phyloP scores from a whole-genome alignment of 2,113 vertebrate genomes.

The Hiodon tergisus region DNA sequence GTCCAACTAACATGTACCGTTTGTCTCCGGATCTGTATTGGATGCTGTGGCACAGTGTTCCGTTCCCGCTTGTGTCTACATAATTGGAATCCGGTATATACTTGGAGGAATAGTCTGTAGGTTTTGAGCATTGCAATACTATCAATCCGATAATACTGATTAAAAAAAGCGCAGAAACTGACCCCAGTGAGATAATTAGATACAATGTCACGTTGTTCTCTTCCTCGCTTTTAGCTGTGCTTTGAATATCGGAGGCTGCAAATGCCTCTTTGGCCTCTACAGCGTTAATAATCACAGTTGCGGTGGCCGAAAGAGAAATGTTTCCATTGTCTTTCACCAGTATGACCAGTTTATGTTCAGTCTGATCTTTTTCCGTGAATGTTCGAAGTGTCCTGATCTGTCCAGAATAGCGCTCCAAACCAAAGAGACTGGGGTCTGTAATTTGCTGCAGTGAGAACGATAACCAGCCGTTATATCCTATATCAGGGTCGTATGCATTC shows the following conservation, averaged over 20 bases:
- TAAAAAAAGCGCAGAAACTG: conserved; percentile 14
- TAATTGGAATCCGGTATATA: conserved; percentile 34
- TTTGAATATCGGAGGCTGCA: no score
- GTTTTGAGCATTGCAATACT: conserved; percentile 43
- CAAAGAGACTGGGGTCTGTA: conserved; percentile 9
- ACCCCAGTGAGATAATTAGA: background rate
- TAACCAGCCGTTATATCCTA: conserved; percentile 16
- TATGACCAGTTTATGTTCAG: conserved; percentile 10
- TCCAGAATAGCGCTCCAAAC: conserved; percentile 13
- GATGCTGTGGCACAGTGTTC: background rate
- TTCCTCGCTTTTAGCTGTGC: background rate
- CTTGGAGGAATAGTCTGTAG: conserved; percentile 32
- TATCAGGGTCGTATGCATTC: conserved; percentile 4
- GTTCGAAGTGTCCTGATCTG: conserved; percentile 10
- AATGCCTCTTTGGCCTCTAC: background rate
- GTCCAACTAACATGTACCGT: no score
- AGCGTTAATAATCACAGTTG: background rate
- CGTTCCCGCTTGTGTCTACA: conserved; percentile 29
- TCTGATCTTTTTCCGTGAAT: conserved; percentile 9
- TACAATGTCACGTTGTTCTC: background rate
- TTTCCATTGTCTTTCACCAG: conserved; percentile 18
- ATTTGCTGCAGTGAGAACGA: conserved; percentile 7
- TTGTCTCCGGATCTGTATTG: no score
- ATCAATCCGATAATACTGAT: conserved; percentile 41
- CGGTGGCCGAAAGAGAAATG: conserved; percentile 15